Evolutionary conservation across 53 echinoderm and acorn worm species (phyloP).

Genomic region (Patiria pectinifera): DNA sequence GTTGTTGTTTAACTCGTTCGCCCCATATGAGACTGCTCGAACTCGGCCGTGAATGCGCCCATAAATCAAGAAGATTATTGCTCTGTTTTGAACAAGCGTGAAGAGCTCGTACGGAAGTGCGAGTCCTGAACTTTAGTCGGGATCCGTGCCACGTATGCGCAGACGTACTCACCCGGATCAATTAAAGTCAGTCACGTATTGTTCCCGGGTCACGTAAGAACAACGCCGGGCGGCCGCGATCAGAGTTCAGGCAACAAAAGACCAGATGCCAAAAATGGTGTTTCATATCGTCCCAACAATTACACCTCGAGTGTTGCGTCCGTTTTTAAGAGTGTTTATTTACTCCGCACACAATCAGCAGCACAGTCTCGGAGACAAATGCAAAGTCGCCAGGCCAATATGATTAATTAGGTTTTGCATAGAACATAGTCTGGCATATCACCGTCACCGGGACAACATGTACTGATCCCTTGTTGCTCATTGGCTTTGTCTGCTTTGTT

Average conservation of each 20-base stretch:
- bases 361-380: not conserved
- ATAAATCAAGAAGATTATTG: constrained; percentile 38
- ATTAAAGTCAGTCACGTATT: constrained; percentile 20
- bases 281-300: constrained; percentile 26
- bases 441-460: not conserved
- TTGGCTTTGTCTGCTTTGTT: not conserved
- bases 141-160: constrained; percentile 19
- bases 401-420: constrained; percentile 18
- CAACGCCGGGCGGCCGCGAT: constrained; percentile 8
- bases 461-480: not conserved
- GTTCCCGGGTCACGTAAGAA: constrained; percentile 40
- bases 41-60: not conserved
- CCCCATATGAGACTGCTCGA: not conserved
- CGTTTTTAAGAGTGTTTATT: constrained; percentile 22
- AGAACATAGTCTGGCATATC: not conserved
- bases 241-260: constrained; percentile 16
- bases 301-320: constrained; percentile 41
- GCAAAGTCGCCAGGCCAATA: constrained; percentile 24
- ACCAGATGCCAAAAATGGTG: constrained; percentile 27
- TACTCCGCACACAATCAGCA: constrained; percentile 31
- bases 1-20: not conserved
- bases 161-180: constrained; percentile 27
- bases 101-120: constrained; percentile 5
- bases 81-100: constrained; percentile 36
- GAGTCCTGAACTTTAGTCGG: constrained; percentile 32